phyloP scores from a whole-genome alignment of 2,113 vertebrate genomes.

The Austrofundulus limnaeus region DNA sequence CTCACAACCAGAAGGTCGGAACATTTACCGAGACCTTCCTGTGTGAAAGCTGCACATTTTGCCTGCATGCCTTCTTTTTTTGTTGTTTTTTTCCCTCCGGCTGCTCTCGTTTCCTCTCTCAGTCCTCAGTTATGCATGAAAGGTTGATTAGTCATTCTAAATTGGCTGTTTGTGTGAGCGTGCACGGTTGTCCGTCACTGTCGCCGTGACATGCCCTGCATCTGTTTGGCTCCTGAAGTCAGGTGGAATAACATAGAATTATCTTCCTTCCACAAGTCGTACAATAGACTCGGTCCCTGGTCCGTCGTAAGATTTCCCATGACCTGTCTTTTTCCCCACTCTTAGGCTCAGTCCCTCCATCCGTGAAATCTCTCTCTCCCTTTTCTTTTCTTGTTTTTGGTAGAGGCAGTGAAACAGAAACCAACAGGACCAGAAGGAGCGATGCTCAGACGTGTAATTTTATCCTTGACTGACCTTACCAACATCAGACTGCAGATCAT shows the following conservation, averaged over 20 bases:
- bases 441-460: conserved; percentile 74
- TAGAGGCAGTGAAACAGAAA: conserved; percentile 54
- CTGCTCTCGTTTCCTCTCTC: conserved; percentile 6
- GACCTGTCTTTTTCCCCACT: conserved; percentile 53
- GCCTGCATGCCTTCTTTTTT: neutral
- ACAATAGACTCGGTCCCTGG: conserved; percentile 9
- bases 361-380: conserved; percentile 51
- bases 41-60: neutral
- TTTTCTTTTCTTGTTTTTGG: conserved; percentile 64
- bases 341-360: conserved; percentile 44
- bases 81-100: neutral
- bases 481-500: conserved; percentile 55
- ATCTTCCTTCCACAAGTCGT: conserved; percentile 9
- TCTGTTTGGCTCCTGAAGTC: neutral
- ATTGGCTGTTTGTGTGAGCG: conserved; percentile 1
- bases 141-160: conserved; percentile 7
- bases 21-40: neutral
- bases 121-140: conserved; percentile 4
- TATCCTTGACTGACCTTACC: conserved; percentile 71
- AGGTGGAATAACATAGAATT: conserved; percentile 11
- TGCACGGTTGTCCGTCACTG: neutral
- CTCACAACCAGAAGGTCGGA: neutral
- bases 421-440: conserved; percentile 51
- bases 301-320: conserved; percentile 42
- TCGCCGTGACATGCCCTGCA: neutral